Percentiles rank a stretch among this genome's conserved stretches.
These are phyloP conservation scores for Ariolimax columbianus DNA, from an alignment of 2,888 invertebrate genomes.

Conservation along the genomic window DNA sequence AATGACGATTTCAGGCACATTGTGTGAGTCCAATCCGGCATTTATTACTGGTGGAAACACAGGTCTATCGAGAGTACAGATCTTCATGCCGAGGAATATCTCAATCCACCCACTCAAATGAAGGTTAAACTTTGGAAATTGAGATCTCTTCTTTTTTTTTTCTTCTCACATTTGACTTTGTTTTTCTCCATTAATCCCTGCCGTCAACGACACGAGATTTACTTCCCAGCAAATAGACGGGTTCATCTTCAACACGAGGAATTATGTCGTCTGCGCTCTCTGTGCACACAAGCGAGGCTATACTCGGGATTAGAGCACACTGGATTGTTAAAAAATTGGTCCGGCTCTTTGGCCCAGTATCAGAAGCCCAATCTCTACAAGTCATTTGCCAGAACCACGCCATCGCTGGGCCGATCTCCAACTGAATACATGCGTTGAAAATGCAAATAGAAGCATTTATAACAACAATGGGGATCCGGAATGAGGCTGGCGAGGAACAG, in stretches of 20 bases:
- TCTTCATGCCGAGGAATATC: not conserved
- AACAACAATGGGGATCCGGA: not conserved
- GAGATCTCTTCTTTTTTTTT: not conserved
- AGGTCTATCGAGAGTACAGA: constrained; percentile 30
- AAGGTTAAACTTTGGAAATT: not conserved
- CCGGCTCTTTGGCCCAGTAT: constrained; percentile 35
- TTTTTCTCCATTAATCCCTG: constrained; percentile 34
- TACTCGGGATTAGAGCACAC: constrained; percentile 29
- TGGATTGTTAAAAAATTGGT: constrained; percentile 38
- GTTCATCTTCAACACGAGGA: constrained; percentile 37
- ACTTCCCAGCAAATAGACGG: constrained; percentile 36
- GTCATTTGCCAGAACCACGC: constrained; percentile 37
- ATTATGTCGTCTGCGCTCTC: constrained; percentile 4
- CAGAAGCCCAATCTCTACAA: constrained; percentile 26
- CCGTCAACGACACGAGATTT: constrained; percentile 45
- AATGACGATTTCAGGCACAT: not conserved
- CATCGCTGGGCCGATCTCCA: constrained; percentile 37
- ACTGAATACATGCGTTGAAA: constrained; percentile 5
- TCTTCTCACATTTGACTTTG: too few species aligned
- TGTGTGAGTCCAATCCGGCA: not conserved
- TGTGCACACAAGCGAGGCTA: not conserved
- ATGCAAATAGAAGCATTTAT: constrained; percentile 39
- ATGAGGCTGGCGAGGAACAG: not conserved
- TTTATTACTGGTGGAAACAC: not conserved
- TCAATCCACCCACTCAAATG: not conserved